Base-by-base conservation (phyloP, 2,113 vertebrate species). In the Hippocampus barbouri region DNA sequence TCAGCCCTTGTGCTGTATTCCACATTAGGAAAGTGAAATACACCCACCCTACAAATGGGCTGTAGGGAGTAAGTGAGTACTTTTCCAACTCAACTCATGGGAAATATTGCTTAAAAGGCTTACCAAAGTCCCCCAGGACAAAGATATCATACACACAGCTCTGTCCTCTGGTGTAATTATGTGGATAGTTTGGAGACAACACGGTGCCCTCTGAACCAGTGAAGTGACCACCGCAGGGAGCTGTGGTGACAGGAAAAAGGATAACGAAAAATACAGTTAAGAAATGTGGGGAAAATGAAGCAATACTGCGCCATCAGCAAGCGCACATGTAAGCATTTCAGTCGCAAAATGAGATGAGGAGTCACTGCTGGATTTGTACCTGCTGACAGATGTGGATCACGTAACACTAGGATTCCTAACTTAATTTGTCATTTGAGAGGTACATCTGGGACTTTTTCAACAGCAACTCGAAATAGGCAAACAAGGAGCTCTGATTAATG, bases 71-170 rank as follows among this genome's bases (percentile, higher is more conserved):
- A 21, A 54, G 11, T 66, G 18, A 76, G 63, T 20, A 70, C n/a
- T 27, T 71, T 74, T 54, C 59, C 59, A 30, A 34, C 27, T 61
- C 65, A 79, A 69, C 45, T 34, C 27, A 11, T 18, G 69, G n/a
- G 53, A 84, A 83, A 76, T 69, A 67, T 74, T 69, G 45, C 27
- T 71, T 45, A n/a, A 72, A 77, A 72, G n/a, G 67, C 96, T 97
- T 91, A 99, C 97, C 97, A 81, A 98, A 98, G 87, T 99, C 97
- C 69, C 96, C 96, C 1, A 95, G 95, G 86, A 98, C 97, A 6
- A 95, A 94, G 87, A 98, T 95, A 81, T 96, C 94, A 59, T 97
- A 99, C 85, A 97, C 84, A 83, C 97, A 99, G 82, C 92, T 95
- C 85, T 97, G 96, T 66, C 95, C 95, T 80, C 93, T 90, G 72